Evolutionary conservation across 2,888 invertebrate species (phyloP).

Genomic region (Salticus scenicus): DNA sequence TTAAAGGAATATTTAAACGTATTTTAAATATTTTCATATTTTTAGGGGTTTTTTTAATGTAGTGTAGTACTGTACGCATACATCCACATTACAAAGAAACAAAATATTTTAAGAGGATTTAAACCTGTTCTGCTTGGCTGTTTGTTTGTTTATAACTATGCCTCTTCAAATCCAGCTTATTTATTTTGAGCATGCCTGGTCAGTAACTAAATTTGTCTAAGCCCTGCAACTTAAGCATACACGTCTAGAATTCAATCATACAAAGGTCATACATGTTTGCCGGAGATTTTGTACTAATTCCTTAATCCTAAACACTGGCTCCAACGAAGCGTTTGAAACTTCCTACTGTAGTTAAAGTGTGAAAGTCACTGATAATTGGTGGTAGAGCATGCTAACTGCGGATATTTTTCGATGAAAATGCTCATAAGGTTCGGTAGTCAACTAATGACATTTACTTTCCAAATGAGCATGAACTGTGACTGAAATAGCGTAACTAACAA

Average conservation of each 20-base stretch:
- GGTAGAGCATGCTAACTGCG: conserved; percentile 2
- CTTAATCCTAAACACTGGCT: background rate
- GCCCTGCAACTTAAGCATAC: background rate
- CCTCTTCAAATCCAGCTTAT: too few relatives aligned
- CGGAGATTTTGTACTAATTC: background rate
- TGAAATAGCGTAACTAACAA: conserved; percentile 32
- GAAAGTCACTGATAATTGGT: background rate
- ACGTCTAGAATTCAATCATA: background rate
- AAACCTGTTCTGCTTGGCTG: too few relatives aligned
- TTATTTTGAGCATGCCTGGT: too few relatives aligned
- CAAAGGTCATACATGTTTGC: conserved; percentile 8
- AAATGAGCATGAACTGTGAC: conserved; percentile 32
- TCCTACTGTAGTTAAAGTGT: conserved; percentile 9
- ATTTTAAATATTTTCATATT: too few relatives aligned
- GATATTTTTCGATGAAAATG: conserved; percentile 13
- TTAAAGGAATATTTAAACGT: too few relatives aligned
- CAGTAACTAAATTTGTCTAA: background rate
- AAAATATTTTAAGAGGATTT: too few relatives aligned
- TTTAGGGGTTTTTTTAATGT: too few relatives aligned
- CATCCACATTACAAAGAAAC: too few relatives aligned
- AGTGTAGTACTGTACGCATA: too few relatives aligned
- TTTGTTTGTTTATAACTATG: too few relatives aligned
- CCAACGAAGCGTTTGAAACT: background rate
- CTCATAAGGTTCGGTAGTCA: conserved; percentile 18
- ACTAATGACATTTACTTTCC: conserved; percentile 22